Percentiles rank a stretch among this genome's conserved stretches.
These are phyloP conservation scores for Drosophila setifemur DNA, from an alignment of 1,140 invertebrate species.

Conservation along the genomic window DNA sequence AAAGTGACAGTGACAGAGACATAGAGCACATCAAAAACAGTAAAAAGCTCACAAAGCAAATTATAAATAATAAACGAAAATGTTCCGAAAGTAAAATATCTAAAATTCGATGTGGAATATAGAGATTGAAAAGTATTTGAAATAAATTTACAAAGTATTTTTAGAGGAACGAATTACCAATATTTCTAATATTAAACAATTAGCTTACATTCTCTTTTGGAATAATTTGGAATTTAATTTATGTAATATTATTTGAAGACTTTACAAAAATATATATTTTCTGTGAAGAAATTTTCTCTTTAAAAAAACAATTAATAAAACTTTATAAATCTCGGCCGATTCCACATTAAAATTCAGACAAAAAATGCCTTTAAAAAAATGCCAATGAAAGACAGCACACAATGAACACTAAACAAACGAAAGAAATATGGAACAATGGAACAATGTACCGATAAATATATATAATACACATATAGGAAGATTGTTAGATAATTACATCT, in stretches of 20 bases:
- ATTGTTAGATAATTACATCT: slow-evolving; percentile 75
- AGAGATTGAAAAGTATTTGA: too few relatives aligned
- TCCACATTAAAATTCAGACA: neutral
- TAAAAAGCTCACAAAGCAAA: neutral
- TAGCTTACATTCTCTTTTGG: too few relatives aligned
- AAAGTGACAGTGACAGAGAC: neutral
- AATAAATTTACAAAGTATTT: too few relatives aligned
- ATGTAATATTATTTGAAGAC: too few relatives aligned
- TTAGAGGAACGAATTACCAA: too few relatives aligned
- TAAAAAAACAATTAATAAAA: too few relatives aligned
- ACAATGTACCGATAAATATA: slow-evolving; percentile 37
- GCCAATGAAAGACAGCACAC: neutral
- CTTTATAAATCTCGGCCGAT: too few relatives aligned
- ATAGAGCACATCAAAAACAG: neutral
- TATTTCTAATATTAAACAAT: too few relatives aligned
- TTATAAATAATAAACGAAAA: neutral
- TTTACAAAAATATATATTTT: too few relatives aligned
- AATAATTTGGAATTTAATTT: too few relatives aligned
- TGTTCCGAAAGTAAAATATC: neutral
- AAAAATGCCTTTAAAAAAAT: neutral
- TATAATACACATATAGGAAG: slow-evolving; percentile 45
- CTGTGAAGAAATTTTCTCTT: too few relatives aligned
- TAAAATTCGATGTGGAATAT: too few relatives aligned
- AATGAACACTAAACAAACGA: neutral
- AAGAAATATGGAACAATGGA: neutral